phyloP scores from a whole-genome alignment of 2,797 vertebrate genomes.

The Muscicapa striata region DNA sequence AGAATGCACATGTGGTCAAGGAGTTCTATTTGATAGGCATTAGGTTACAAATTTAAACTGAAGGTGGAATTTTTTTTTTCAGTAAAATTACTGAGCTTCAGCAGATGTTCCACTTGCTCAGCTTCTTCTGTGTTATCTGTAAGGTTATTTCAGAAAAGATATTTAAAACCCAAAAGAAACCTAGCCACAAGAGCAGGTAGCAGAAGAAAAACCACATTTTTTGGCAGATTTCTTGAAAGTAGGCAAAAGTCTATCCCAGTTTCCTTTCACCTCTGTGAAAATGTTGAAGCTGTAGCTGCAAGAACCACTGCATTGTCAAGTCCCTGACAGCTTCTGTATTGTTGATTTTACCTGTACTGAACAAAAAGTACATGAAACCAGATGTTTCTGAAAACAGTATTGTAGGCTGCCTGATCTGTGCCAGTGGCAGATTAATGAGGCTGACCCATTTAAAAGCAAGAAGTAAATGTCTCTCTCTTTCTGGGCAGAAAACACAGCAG shows the following conservation, averaged over 20 bases:
- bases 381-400: not conserved
- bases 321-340: not conserved
- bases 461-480: not conserved
- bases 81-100: not conserved
- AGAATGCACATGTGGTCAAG: not conserved
- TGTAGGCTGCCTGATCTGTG: not conserved
- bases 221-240: not conserved
- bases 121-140: not conserved
- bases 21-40: not conserved
- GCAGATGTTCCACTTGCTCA: not conserved
- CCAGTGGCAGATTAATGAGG: not conserved
- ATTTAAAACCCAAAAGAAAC: not conserved
- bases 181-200: not conserved
- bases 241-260: not conserved
- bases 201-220: not conserved
- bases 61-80: not conserved
- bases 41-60: not conserved
- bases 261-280: not conserved
- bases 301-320: not conserved
- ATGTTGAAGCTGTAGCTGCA: not conserved
- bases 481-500: slow-evolving; percentile 94
- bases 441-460: not conserved
- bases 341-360: not conserved
- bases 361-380: not conserved
- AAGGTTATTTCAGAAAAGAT: not conserved